phyloP scores from a whole-genome alignment of 2,797 vertebrate species.

The Lacerta viridis region DNA sequence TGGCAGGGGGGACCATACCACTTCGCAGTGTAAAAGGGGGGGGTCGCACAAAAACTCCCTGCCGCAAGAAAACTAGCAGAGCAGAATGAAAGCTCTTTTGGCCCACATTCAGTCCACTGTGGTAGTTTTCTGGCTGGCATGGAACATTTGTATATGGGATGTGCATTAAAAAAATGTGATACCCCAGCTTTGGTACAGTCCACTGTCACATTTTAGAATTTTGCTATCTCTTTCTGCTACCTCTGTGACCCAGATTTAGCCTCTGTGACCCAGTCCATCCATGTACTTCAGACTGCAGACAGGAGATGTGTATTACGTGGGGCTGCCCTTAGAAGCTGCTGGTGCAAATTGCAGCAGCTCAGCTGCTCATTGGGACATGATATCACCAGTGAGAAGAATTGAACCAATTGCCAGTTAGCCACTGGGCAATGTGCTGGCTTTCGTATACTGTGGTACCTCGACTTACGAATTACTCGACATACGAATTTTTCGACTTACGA shows the following conservation, averaged over 20 bases:
- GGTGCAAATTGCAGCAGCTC: too few species aligned
- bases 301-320: not conserved
- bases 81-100: not conserved
- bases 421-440: too few species aligned
- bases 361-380: too few species aligned
- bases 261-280: not conserved
- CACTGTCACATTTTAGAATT: not conserved
- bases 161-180: not conserved
- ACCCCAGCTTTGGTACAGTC: too few species aligned
- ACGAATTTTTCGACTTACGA: too few species aligned
- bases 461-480: too few species aligned
- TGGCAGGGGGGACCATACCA: not conserved
- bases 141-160: not conserved
- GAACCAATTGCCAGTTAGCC: too few species aligned
- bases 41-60: too few species aligned
- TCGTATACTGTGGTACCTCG: too few species aligned
- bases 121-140: not conserved
- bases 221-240: not conserved
- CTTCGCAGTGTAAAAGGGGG: not conserved
- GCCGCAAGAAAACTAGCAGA: not conserved
- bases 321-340: too few species aligned
- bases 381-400: too few species aligned
- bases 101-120: not conserved
- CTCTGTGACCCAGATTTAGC: not conserved
- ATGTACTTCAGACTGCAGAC: not conserved